These are phyloP conservation scores for Nineta flava DNA, from an alignment of 2,888 invertebrate genomes.

Conservation along the genomic window DNA sequence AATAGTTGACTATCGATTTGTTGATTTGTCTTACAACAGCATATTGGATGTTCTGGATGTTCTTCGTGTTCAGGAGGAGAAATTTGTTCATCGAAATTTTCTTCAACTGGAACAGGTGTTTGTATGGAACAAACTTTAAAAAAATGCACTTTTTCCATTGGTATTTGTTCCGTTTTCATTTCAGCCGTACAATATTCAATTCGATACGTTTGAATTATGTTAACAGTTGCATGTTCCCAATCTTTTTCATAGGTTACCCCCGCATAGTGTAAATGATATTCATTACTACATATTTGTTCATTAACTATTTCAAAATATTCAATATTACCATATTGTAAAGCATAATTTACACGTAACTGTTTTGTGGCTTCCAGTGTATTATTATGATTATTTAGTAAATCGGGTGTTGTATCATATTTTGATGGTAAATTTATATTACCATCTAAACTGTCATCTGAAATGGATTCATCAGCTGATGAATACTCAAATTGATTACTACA, in stretches of 20 bases:
- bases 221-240: background rate
- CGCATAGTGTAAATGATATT: background rate
- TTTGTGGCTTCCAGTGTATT: background rate
- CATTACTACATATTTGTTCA: conserved; percentile 4
- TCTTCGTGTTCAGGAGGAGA: background rate
- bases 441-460: conserved; percentile 36
- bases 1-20: background rate
- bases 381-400: conserved; percentile 41
- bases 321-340: conserved; percentile 7
- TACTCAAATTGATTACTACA: conserved; percentile 31
- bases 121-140: too few relatives aligned
- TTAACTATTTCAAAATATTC: conserved; percentile 9
- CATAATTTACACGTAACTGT: conserved; percentile 1
- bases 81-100: too few relatives aligned
- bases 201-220: background rate
- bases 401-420: conserved; percentile 30
- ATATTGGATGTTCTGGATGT: background rate
- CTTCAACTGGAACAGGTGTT: too few relatives aligned
- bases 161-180: background rate
- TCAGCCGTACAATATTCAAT: conserved; percentile 1
- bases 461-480: conserved; percentile 22
- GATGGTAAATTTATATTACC: conserved; percentile 14
- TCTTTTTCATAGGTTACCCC: background rate
- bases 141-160: too few relatives aligned
- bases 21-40: background rate